Evolutionary conservation across 1,140 invertebrate genomes (phyloP).

Genomic region (Achroia grisella): DNA sequence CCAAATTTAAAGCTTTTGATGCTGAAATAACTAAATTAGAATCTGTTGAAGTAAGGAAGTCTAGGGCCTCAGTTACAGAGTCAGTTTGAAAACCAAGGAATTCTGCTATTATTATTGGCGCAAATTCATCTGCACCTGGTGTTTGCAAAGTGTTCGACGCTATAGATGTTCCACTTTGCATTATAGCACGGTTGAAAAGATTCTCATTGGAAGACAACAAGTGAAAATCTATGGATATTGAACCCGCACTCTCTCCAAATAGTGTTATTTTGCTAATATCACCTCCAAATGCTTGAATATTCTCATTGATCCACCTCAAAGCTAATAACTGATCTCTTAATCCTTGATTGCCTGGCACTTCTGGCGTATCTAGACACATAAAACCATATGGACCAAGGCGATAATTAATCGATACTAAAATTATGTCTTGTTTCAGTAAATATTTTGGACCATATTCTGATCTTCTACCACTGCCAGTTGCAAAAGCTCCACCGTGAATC

Average conservation of each 20-base stretch:
- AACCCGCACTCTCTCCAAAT: slow-evolving; percentile 80
- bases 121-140: not conserved
- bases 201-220: slow-evolving; percentile 14
- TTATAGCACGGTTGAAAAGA: slow-evolving; percentile 12
- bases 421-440: slow-evolving; percentile 70
- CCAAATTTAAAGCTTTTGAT: not conserved
- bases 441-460: slow-evolving; percentile 69
- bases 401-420: slow-evolving; percentile 77
- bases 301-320: slow-evolving; percentile 76
- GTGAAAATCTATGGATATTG: slow-evolving; percentile 29
- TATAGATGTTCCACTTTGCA: slow-evolving; percentile 15
- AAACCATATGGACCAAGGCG: slow-evolving; percentile 78
- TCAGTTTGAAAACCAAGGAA: slow-evolving; percentile 12
- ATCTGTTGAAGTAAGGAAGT: slow-evolving; percentile 7
- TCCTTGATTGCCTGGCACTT: slow-evolving; percentile 80
- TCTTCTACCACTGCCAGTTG: slow-evolving; percentile 59
- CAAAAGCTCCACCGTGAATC: slow-evolving; percentile 81
- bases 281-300: slow-evolving; percentile 80
- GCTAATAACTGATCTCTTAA: slow-evolving; percentile 80
- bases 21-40: slow-evolving; percentile 12
- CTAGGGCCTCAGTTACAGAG: slow-evolving; percentile 13
- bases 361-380: slow-evolving; percentile 76
- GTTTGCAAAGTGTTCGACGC: not conserved
- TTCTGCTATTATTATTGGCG: slow-evolving; percentile 9
- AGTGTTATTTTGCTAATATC: slow-evolving; percentile 77